Evolutionary conservation across 2,888 invertebrate genomes (phyloP), one percentile per base, ranked within the genome.

Genomic region (Amphiduros pacificus): DNA sequence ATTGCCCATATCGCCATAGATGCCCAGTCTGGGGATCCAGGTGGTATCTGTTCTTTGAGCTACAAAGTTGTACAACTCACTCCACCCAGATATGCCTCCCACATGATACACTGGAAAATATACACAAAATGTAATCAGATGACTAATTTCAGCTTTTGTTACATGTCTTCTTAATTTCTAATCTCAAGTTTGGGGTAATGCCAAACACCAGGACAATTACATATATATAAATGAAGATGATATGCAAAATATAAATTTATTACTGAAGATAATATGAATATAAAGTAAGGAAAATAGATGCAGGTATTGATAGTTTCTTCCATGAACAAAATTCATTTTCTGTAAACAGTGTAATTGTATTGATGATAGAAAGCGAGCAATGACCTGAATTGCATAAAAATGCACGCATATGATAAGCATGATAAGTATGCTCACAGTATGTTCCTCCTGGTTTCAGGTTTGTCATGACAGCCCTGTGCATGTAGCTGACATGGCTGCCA

Each of bases 1-100:
- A 79, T 91, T 91, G 28, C 96, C 96, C 90, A 97, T 89, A 80
- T 97, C 96, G 0, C 96, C 96, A 77, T 89, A 96, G 71, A 97
- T 88, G 29, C 91, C 94, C 41, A 94, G 84, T 17, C 72, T 86
- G 0, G 94, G 91, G 22, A 88, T 86, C 93, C 93, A 94, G 67
- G 88, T 77, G n/a, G 85, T 77, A 27, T 85, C 84, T 17, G 87
- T 87, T 17, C 87, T 86, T 1, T 83, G 81, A 0, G 93, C 92
- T 71, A 84, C 87, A 82, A 96, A 92, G 76, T 86, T 87, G 82
- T 90, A 94, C 72, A 87, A 70, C 32, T 88, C 86, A 0, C 94
- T 94, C 94, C 93, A 94, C 0, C 92, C 93, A 41, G 50, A 48
- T 63, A 86, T 77, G 64, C 73, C 72, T 2, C 82, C 82, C 17